Evolutionary conservation across 2,113 vertebrate species (phyloP), one percentile per base, ranked within the genome.

Genomic region (Gasterosteus nipponicus): DNA sequence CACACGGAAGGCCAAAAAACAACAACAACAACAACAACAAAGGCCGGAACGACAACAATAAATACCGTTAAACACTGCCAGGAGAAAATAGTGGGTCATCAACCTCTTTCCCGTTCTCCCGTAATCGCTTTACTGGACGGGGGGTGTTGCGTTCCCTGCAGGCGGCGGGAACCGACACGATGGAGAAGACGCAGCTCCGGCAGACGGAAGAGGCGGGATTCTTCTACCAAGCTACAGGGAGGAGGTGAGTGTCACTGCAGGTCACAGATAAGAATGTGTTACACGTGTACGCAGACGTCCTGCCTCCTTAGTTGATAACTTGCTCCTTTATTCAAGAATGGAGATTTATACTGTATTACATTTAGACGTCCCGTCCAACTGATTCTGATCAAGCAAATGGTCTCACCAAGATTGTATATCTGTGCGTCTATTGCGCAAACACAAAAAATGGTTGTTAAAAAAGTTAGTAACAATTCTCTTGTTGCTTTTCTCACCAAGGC

Each of bases 81-180:
- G 54, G 38, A 69, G 54, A 65, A 77, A 72, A 72, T 53, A 75
- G 51, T 57, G 41, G 65, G 59, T 54, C 4, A 1, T 31, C 57
- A 46, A 12, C 53, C 62, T 60, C 67, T 49, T 42, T 31, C n/a
- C 22, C 74, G 35, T 35, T 68, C 60, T 41, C 53, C 72, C n/a
- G 29, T 64, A 57, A 71, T 75, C 51, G 62, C 58, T 59, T 44
- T 47, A 62, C 77, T 53, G 70, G 63, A 31, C 53, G 46, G 35
- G 35, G 4, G 5, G 22, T 26, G 26, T 26, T 31, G 62, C 73
- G 62, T 61, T 75, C 42, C 73, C 53, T 39, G 80, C 65, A 81
- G 59, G 49, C 84, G 14, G 62, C 75, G 41, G 81, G 33, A 66
- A 77, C 66, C n/a, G 78, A 77, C 76, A 69, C 73, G 4, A 2